Conservation (phyloP, 2,888 invertebrate species). For the Catocala sponsa region DNA sequence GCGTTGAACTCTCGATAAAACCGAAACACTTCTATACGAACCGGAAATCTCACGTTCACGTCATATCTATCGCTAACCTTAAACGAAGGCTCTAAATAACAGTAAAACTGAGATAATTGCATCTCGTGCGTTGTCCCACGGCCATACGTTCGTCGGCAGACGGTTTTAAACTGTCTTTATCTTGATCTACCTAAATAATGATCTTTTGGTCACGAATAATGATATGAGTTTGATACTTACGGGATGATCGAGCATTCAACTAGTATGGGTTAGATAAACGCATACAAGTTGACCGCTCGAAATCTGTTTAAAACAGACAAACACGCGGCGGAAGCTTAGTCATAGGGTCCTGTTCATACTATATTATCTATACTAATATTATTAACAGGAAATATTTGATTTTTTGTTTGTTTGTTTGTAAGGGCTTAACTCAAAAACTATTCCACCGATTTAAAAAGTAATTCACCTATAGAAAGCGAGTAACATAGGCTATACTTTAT, state of each 20-base stretch:
- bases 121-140: constrained; percentile 55
- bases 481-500: too few species aligned
- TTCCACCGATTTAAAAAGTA: too few species aligned
- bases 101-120: constrained; percentile 48
- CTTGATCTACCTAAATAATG: constrained; percentile 65
- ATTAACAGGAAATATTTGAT: too few species aligned
- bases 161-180: constrained; percentile 62
- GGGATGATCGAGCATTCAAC: neutral
- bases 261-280: too few species aligned
- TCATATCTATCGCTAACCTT: constrained; percentile 30
- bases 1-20: neutral
- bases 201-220: constrained; percentile 53
- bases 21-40: neutral
- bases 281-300: too few species aligned
- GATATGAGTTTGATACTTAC: constrained; percentile 37
- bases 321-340: too few species aligned
- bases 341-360: too few species aligned
- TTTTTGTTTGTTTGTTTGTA: too few species aligned
- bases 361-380: too few species aligned
- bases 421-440: too few species aligned
- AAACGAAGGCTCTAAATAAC: constrained; percentile 29
- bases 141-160: constrained; percentile 67
- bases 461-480: too few species aligned
- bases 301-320: too few species aligned
- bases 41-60: constrained; percentile 4